Base-by-base conservation (phyloP, 2,797 vertebrate genomes). In the Galagoides demidoff region DNA sequence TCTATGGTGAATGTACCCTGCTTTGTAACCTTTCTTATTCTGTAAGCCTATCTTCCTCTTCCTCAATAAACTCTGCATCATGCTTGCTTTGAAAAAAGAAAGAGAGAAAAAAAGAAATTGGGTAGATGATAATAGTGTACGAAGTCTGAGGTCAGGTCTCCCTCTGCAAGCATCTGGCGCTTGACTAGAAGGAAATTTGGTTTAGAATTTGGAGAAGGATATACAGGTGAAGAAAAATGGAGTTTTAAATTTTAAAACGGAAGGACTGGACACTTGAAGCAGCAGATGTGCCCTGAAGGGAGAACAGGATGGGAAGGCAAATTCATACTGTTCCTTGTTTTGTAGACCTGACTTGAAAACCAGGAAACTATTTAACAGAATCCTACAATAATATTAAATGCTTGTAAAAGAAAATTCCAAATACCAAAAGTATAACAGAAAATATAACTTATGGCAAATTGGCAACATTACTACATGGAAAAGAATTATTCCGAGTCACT, bases 351-450 rank as follows among this genome's bases (percentile, higher is more conserved):
- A 52, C 31, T 9, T 61, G 20, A 64, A 88, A 81, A 85, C 31
- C 27, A 71, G 71, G 55, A 11, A 39, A 49, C 22, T 74, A 52
- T 23, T 71, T 93, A 64, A 63, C 14, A 23, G 43, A 29, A 64
- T 76, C 37, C 59, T 52, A 52, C 82, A 86, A 74, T 70, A 77
- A 82, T 29, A 37, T 34, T 14, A 88, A 45, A 31, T 66, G 11
- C 59, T 87, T 64, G 11, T 68, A 86, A 94, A 63, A 78, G 61
- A 86, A 86, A 90, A 81, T 49, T 39, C 29, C 90, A 73, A 57
- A 34, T 81, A 49, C 59, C 81, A 92, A 88, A 89, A 95, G 43
- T 55, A 87, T 89, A 88, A 34, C 57, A 34, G 25, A 20, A 77
- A 37, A 57, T 9, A 74, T 52, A 29, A 66, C 22, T 43, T 79